A percentile compares a stretch with the other conserved stretches of the same genome.
These are phyloP conservation scores for Grapholita molesta DNA, from an alignment of 1,140 invertebrate species.

Conservation along the genomic window DNA sequence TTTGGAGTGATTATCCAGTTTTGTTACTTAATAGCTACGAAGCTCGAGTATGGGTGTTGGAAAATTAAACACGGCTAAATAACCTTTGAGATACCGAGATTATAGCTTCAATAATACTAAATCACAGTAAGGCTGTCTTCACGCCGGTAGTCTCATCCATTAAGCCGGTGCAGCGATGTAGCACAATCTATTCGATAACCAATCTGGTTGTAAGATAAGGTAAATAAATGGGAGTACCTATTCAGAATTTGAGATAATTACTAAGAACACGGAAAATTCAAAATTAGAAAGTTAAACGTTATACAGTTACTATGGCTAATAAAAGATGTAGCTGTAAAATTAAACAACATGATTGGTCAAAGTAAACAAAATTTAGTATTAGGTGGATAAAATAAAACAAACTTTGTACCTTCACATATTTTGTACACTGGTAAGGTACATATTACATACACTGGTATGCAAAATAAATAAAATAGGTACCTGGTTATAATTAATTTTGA, in stretches of 20 bases:
- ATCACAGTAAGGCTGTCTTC: not conserved
- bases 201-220: constrained; percentile 24
- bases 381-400: not conserved
- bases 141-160: not conserved
- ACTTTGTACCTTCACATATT: too few relatives aligned
- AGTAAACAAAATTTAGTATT: not conserved
- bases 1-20: not conserved
- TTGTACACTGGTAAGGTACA: too few relatives aligned
- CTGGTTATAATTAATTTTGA: too few relatives aligned
- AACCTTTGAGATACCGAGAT: not conserved
- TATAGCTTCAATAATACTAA: not conserved
- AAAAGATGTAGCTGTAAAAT: not conserved
- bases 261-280: constrained; percentile 8
- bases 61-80: not conserved
- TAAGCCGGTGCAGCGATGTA: constrained; percentile 2
- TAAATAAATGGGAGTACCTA: constrained; percentile 24
- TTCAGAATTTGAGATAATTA: constrained; percentile 15
- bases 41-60: not conserved
- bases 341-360: not conserved
- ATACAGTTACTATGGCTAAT: not conserved
- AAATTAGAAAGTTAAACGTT: constrained; percentile 18
- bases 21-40: not conserved
- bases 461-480: too few relatives aligned
- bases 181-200: constrained; percentile 1
- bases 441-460: too few relatives aligned